These are phyloP conservation scores for Punctoribates punctum DNA, from an alignment of 2,888 invertebrate genomes.

Conservation along the genomic window DNA sequence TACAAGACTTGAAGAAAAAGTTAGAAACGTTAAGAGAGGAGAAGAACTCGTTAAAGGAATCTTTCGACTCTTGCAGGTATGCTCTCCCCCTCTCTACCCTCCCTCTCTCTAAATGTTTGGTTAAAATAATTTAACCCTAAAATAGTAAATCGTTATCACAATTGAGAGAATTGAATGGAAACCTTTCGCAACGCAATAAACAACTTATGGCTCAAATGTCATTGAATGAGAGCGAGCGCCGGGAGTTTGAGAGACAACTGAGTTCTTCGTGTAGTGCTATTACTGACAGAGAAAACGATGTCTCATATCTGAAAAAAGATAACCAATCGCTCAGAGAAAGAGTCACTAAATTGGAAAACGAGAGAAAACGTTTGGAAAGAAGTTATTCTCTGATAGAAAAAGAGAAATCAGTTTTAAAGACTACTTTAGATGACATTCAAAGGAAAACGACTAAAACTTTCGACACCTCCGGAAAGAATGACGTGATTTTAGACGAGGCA, in stretches of 20 bases:
- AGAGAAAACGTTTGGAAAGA: constrained; percentile 39
- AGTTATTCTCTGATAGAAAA: constrained; percentile 38
- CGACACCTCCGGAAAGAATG: neutral
- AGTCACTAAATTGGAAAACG: constrained; percentile 33
- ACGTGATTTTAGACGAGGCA: constrained; percentile 16
- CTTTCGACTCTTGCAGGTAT: constrained; percentile 39
- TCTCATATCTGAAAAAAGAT: constrained; percentile 33
- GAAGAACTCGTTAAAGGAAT: constrained; percentile 22
- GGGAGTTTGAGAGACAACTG: constrained; percentile 29
- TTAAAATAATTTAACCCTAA: neutral
- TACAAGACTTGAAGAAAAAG: constrained; percentile 7
- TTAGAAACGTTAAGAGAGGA: constrained; percentile 27
- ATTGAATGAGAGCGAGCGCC: constrained; percentile 27
- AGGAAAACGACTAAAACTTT: neutral
- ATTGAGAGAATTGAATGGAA: constrained; percentile 26
- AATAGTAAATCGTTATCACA: constrained; percentile 39
- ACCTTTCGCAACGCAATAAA: constrained; percentile 28
- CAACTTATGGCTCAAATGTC: constrained; percentile 37
- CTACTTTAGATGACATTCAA: neutral
- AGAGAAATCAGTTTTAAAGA: constrained; percentile 29
- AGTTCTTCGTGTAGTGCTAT: neutral
- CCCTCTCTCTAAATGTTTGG: neutral
- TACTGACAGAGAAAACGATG: constrained; percentile 38
- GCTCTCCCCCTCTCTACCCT: neutral
- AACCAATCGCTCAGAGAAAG: constrained; percentile 9